Evolutionary conservation across 2,888 invertebrate genomes (phyloP).

Genomic region (Lepidochitona cinerea): DNA sequence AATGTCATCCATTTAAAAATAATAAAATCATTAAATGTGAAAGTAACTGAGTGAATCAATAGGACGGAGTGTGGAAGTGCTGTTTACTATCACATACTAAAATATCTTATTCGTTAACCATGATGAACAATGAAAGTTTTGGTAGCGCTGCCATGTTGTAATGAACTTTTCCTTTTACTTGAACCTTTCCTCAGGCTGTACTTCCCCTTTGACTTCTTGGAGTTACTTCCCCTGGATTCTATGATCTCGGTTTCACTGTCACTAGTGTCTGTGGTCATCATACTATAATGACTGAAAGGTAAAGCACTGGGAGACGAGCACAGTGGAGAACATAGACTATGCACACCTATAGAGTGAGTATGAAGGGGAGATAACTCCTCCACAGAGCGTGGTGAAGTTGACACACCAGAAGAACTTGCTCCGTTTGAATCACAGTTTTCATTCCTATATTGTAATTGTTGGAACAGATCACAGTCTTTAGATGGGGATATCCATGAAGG

Average conservation of each 20-base stretch:
- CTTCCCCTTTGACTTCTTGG: background rate
- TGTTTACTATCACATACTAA: too few relatives aligned
- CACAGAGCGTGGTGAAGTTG: slow-evolving; percentile 20
- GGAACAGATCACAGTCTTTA: background rate
- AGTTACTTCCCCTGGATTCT: background rate
- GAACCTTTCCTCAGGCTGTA: background rate
- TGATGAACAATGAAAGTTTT: slow-evolving; percentile 16
- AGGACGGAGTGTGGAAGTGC: too few relatives aligned
- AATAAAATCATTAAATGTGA: too few relatives aligned
- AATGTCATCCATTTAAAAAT: background rate
- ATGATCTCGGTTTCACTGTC: background rate
- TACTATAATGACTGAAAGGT: background rate
- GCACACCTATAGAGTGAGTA: background rate
- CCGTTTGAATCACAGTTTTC: background rate
- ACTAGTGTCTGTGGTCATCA: background rate
- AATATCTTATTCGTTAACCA: background rate
- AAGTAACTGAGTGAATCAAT: too few relatives aligned
- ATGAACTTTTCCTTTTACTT: slow-evolving; percentile 12
- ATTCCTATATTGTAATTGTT: background rate
- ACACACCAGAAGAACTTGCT: slow-evolving; percentile 21
- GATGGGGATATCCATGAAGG: background rate
- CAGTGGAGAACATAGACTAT: background rate
- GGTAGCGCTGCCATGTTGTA: slow-evolving; percentile 12
- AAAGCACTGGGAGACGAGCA: background rate
- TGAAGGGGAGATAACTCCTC: background rate